Evolutionary conservation across 2,113 vertebrate species (phyloP), one percentile per base, ranked within the genome.

Genomic region (Melanerpes aurifrons): DNA sequence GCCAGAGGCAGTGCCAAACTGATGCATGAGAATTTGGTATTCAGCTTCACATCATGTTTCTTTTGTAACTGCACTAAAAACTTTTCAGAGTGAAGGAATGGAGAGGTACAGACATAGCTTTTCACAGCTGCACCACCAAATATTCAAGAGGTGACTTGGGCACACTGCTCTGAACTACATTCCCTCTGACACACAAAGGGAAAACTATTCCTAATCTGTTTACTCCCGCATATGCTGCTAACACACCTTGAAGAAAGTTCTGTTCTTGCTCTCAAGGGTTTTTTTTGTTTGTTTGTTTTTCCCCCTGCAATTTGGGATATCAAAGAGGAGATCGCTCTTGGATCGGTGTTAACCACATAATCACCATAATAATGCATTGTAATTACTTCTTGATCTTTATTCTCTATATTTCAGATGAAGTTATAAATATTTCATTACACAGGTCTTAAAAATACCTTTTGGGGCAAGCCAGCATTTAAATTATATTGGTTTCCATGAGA

Each of bases 371-470:
- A 93, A 73, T 75, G 16, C 37, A 79, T 75, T 0, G 0, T 72
- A 87, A 90, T 89, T 93, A 70, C 25, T 24, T 88, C 67, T 84
- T 64, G 35, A 82, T 89, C 37, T 89, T 93, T 92, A 71, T 77
- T 73, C 63, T 94, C 71, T 76, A 0, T 72, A 69, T 92, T 86
- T 90, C 89, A 86, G 67, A 29, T 72, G 48, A 78, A 87, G 62
- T 95, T 88, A 88, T 58, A 73, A 78, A 88, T 57, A 32, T 73
- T 88, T 84, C 75, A 84, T 90, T 90, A 72, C 43, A 90, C 40
- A 70, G 58, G 74, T 43, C 73, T 94, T 80, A 64, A 48, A 91
- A 92, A 83, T 73, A 87, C 40, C 47, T 92, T 82, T 72, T 14
- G 17, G 40, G 57, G 59, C 31, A 79, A 26, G 71, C 47, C 8